phyloP scores from a whole-genome alignment of 2,888 invertebrate species.

The Noctua janthe region DNA sequence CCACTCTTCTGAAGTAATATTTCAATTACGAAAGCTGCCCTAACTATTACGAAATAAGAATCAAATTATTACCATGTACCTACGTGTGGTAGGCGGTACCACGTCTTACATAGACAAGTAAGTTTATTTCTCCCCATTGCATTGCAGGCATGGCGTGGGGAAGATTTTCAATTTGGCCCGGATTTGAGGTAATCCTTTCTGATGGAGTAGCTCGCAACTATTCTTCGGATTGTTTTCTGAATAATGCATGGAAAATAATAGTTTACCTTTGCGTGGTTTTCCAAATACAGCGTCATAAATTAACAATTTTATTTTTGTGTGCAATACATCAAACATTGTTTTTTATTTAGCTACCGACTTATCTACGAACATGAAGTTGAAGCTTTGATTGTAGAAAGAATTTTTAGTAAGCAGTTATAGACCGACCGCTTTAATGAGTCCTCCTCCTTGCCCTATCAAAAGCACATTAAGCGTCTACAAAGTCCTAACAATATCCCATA shows the following conservation, averaged over 20 bases:
- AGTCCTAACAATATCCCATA: no score
- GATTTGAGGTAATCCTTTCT: constrained; percentile 76
- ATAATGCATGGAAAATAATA: constrained; percentile 65
- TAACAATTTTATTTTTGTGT: not conserved
- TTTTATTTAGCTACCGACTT: not conserved
- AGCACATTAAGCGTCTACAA: no score
- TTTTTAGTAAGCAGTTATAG: not conserved
- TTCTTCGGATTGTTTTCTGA: constrained; percentile 56
- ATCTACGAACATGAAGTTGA: not conserved
- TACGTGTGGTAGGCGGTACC: not conserved
- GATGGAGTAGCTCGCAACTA: constrained; percentile 71
- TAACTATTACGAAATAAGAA: not conserved
- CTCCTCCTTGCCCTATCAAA: no score
- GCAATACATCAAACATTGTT: not conserved
- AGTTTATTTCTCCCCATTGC: constrained; percentile 52
- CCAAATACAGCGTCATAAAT: not conserved
- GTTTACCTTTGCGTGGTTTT: constrained; percentile 18
- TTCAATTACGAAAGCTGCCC: not conserved
- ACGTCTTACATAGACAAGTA: constrained; percentile 44
- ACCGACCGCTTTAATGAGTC: no score
- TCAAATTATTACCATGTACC: constrained; percentile 3
- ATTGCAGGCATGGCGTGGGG: constrained; percentile 55
- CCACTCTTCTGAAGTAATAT: not conserved
- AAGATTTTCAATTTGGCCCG: constrained; percentile 77
- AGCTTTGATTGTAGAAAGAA: not conserved